Evolutionary conservation across 1,140 invertebrate species (phyloP).

Genomic region (Trissolcus basalis): DNA sequence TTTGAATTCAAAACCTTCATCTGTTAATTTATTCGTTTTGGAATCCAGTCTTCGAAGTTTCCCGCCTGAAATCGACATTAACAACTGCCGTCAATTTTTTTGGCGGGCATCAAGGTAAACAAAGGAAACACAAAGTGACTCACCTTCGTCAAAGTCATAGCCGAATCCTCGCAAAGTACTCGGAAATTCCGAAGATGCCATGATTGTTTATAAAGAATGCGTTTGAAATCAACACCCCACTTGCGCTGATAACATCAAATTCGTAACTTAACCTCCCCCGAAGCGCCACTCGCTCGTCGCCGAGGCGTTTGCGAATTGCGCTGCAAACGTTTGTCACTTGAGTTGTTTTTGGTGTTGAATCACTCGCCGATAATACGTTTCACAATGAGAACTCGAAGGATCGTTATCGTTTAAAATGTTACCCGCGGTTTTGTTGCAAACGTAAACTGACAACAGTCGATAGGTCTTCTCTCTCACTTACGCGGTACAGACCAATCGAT

Average conservation of each 20-base stretch:
- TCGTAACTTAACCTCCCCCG: slow-evolving; percentile 6
- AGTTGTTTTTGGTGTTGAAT: too few species aligned
- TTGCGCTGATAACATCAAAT: slow-evolving; percentile 1
- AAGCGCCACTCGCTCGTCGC: too few species aligned
- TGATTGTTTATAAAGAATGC: not conserved
- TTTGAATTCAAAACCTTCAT: slow-evolving; percentile 80
- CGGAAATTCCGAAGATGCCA: slow-evolving; percentile 58
- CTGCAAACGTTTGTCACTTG: too few species aligned
- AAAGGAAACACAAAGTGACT: slow-evolving; percentile 26
- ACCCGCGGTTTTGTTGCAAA: too few species aligned
- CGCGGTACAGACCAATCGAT: too few species aligned
- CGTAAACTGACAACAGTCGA: too few species aligned
- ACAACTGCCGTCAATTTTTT: slow-evolving; percentile 25
- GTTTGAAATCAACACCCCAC: not conserved
- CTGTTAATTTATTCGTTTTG: slow-evolving; percentile 70
- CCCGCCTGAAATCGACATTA: slow-evolving; percentile 71
- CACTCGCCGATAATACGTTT: too few species aligned
- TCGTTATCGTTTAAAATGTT: too few species aligned
- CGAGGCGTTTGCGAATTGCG: too few species aligned
- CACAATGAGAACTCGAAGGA: too few species aligned
- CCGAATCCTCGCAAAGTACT: slow-evolving; percentile 70
- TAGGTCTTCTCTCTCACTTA: too few species aligned
- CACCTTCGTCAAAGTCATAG: slow-evolving; percentile 75
- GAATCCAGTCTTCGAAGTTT: slow-evolving; percentile 78
- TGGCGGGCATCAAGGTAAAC: slow-evolving; percentile 31